Conservation (phyloP, 1,140 invertebrate genomes). For the Tenebrio molitor region DNA sequence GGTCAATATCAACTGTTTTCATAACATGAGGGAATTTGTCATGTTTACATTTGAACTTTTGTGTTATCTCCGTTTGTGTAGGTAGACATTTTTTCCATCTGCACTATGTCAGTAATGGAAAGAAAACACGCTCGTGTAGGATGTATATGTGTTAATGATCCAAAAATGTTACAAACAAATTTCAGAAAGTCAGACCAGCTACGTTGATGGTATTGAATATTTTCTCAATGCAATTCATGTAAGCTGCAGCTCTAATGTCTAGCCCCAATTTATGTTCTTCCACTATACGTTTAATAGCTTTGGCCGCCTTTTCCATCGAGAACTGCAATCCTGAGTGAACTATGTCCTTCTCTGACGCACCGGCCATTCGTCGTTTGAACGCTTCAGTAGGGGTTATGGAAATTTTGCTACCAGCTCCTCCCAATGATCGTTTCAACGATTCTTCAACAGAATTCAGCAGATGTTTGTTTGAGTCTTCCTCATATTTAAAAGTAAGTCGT, state of each 20-base stretch:
- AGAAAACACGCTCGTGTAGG: too few species aligned
- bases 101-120: too few species aligned
- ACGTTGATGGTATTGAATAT: slow-evolving; percentile 96
- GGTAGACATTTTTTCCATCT: too few species aligned
- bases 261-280: slow-evolving; percentile 89
- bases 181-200: slow-evolving; percentile 95
- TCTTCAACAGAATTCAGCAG: slow-evolving; percentile 98
- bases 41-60: too few species aligned
- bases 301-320: slow-evolving; percentile 96
- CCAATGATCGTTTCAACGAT: slow-evolving; percentile 95
- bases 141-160: too few species aligned
- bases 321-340: slow-evolving; percentile 99
- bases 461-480: slow-evolving; percentile 97
- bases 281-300: slow-evolving; percentile 88
- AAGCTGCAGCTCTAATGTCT: slow-evolving; percentile 89
- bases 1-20: too few species aligned
- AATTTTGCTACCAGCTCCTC: slow-evolving; percentile 88
- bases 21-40: too few species aligned
- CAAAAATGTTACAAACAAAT: too few species aligned
- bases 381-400: slow-evolving; percentile 94
- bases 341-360: slow-evolving; percentile 99
- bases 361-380: slow-evolving; percentile 96
- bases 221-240: slow-evolving; percentile 89
- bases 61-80: too few species aligned
- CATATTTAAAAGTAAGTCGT: slow-evolving; percentile 95